A percentile compares a stretch with the other conserved stretches of the same genome.
These are phyloP conservation scores for Tragelaphus strepsiceros DNA, from an alignment of 2,113 vertebrate genomes.

Conservation along the genomic window DNA sequence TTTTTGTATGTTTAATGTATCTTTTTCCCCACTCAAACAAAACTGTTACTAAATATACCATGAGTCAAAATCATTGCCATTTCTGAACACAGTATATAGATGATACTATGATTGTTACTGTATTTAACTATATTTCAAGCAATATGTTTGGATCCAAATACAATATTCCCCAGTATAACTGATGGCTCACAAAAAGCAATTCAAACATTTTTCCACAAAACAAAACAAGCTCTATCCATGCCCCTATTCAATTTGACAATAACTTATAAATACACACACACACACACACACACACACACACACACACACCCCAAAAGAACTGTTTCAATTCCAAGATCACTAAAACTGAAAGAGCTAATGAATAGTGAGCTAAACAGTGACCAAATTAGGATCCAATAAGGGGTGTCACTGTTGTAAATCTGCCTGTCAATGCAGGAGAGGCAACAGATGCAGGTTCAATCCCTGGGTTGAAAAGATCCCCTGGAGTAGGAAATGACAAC, in stretches of 20 bases:
- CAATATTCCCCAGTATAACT: not conserved
- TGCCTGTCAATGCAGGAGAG: not conserved
- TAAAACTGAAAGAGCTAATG: not conserved
- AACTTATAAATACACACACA: not conserved
- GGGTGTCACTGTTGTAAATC: not conserved
- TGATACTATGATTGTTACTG: not conserved
- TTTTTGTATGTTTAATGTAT: not conserved
- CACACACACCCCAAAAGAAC: not conserved
- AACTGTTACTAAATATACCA: not conserved
- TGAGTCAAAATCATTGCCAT: not conserved
- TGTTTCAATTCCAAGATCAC: not conserved
- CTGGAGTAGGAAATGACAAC: not conserved
- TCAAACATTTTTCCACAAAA: slow-evolving; percentile 12
- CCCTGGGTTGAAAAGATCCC: not conserved
- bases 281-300: not conserved
- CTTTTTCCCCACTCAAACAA: not conserved
- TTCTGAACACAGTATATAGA: not conserved
- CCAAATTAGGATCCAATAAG: not conserved
- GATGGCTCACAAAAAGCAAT: not conserved
- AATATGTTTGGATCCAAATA: not conserved
- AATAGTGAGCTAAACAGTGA: not conserved
- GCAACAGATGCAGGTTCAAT: not conserved
- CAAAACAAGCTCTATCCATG: too few relatives aligned
- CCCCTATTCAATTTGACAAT: not conserved
- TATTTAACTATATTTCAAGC: slow-evolving; percentile 5